These are phyloP conservation scores for Pteromalus puparum DNA, from an alignment of 1,140 invertebrate genomes.

Conservation along the genomic window DNA sequence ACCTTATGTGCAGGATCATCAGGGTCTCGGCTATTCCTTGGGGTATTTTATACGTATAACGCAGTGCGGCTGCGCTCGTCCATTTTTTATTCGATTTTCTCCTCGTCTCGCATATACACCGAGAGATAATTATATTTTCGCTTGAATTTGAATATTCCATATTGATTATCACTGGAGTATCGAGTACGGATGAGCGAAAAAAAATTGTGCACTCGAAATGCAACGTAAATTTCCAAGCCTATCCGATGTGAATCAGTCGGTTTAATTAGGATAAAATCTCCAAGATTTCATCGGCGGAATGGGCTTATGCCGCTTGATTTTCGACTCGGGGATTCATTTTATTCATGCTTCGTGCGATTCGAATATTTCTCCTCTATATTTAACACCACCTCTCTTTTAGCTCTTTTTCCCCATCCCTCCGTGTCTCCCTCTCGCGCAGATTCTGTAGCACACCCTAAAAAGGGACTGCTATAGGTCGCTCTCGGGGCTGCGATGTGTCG, in stretches of 20 bases:
- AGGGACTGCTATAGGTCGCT: background rate
- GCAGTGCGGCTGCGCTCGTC: background rate
- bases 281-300: background rate
- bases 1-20: conserved; percentile 40
- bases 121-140: conserved; percentile 3
- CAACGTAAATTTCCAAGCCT: background rate
- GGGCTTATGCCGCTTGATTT: background rate
- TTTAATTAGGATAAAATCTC: background rate
- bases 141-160: conserved; percentile 12
- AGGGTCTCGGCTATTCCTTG: conserved; percentile 32
- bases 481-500: conserved; percentile 26
- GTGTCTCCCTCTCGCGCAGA: conserved; percentile 30
- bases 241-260: background rate
- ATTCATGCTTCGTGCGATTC: background rate
- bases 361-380: background rate
- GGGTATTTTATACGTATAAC: background rate
- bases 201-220: background rate
- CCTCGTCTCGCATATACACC: background rate
- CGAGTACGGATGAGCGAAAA: background rate
- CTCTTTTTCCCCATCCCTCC: conserved; percentile 17
- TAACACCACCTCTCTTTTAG: conserved; percentile 15
- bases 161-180: background rate
- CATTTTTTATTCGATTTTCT: conserved; percentile 12
- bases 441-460: conserved; percentile 9
- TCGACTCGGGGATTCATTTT: background rate